A percentile compares a stretch with the other conserved stretches of the same genome.
phyloP scores from a whole-genome alignment of 1,140 invertebrate species.

The Rhynchophorus ferrugineus region DNA sequence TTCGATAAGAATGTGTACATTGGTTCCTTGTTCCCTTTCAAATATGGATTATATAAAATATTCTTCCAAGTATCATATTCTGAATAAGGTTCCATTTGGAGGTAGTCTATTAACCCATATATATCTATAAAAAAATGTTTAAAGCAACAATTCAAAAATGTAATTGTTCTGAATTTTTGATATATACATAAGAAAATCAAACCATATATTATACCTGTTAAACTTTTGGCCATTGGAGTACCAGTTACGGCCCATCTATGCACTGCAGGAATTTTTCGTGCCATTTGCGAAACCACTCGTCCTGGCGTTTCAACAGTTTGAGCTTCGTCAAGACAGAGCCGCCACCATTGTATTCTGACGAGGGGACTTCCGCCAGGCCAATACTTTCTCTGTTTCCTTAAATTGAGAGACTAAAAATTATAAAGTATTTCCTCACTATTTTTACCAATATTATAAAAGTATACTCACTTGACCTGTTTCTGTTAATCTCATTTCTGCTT shows the following conservation, averaged over 20 bases:
- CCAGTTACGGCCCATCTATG: slow-evolving; percentile 75
- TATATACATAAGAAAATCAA: no score
- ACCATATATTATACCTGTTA: no score
- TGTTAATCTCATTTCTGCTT: slow-evolving; percentile 51
- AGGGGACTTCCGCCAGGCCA: slow-evolving; percentile 55
- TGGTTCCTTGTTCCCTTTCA: slow-evolving; percentile 41
- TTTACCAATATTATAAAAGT: neutral
- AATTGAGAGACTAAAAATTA: slow-evolving; percentile 20
- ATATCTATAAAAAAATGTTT: slow-evolving; percentile 47
- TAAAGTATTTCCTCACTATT: neutral
- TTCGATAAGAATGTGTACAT: slow-evolving; percentile 49
- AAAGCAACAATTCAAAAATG: slow-evolving; percentile 8
- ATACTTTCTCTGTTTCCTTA: slow-evolving; percentile 54
- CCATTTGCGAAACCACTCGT: slow-evolving; percentile 55
- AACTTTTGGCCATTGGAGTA: slow-evolving; percentile 60
- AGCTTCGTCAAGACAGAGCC: slow-evolving; percentile 74
- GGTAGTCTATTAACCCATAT: slow-evolving; percentile 62
- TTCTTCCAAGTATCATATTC: slow-evolving; percentile 48
- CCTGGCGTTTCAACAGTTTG: slow-evolving; percentile 68
- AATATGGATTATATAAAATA: slow-evolving; percentile 50
- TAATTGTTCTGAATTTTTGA: neutral
- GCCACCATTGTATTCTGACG: slow-evolving; percentile 64
- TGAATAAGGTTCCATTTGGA: slow-evolving; percentile 54
- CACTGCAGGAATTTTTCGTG: slow-evolving; percentile 47
- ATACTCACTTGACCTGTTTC: slow-evolving; percentile 29